Evolutionary conservation across 2,113 vertebrate genomes (phyloP), one percentile per base, ranked within the genome.

Genomic region (Heloderma charlesbogerti): DNA sequence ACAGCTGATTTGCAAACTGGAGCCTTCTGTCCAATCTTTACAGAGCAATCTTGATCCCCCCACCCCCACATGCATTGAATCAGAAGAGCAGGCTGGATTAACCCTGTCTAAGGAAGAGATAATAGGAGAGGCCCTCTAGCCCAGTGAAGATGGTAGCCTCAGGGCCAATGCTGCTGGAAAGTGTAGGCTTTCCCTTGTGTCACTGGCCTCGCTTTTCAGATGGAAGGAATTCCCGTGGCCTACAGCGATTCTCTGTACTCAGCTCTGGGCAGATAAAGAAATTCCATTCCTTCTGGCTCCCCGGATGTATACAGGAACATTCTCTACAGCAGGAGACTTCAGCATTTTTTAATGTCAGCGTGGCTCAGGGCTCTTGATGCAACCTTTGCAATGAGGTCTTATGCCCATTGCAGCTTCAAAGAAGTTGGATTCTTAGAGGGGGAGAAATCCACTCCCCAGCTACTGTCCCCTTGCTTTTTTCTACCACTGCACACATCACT

Each of bases 261-360:
- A 93, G 74, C 80, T 92, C 88, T 94, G n/a, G 69, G 15, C 78
- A 94, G 93, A 96, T 94, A 96, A 96, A 92, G 91, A 93, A 91
- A 91, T 91, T 89, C 81, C 51, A 0, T 79, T 93, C 91, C 88
- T 91, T 90, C 89, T 92, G 81, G 57, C 81, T 94, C 92, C 92
- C 88, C 25, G 93, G 5, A 0, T 22, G 66, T 54, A 84, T 91
- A 75, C 84, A 83, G 51, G 22, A 4, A 67, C n/a, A 84, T 92
- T 77, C 54, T 77, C 31, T 10, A 15, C 69, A 31, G 60, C 22
- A 78, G n/a, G 27, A 83, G 18, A 92, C 94, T 75, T 69, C 72
- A 71, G 81, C 34, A 54, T 90, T 94, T 67, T 27, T 86, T 7
- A 45, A 34, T 48, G 60, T 60, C n/a, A 60, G n/a, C 80, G 71